These are phyloP conservation scores for Malurus cyaneus DNA, from an alignment of 2,113 vertebrate genomes.

Conservation along the genomic window DNA sequence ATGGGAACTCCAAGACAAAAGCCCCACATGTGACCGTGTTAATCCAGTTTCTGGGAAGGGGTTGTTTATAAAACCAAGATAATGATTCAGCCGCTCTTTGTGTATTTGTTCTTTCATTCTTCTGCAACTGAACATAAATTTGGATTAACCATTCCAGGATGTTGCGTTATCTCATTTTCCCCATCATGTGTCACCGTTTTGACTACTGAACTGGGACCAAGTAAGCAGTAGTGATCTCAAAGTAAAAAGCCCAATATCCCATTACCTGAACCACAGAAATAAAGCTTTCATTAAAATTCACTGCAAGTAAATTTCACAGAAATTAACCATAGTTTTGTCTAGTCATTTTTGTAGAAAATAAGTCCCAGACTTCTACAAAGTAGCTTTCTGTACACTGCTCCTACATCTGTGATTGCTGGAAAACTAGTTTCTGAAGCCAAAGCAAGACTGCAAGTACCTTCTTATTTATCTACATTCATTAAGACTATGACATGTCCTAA, in stretches of 20 bases:
- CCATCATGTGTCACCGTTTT: rapidly evolving
- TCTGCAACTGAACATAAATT: background rate
- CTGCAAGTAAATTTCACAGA: background rate
- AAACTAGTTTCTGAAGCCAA: background rate
- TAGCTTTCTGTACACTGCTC: background rate
- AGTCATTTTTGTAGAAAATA: background rate
- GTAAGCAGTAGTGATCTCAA: background rate
- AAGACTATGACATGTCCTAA: background rate
- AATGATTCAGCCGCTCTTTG: background rate
- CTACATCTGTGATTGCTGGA: background rate
- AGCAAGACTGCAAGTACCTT: background rate
- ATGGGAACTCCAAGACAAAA: background rate
- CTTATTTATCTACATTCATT: background rate
- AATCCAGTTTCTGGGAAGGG: background rate
- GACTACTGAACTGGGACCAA: background rate
- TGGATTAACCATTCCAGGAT: background rate
- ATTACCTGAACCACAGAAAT: background rate
- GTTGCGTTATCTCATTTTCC: background rate
- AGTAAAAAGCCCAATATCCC: background rate
- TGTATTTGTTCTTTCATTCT: background rate
- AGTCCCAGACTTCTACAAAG: background rate
- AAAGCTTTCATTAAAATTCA: background rate
- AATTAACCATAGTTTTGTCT: background rate
- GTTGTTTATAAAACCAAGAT: background rate
- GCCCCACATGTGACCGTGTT: background rate